Evolutionary conservation across 2,797 vertebrate species (phyloP).

Genomic region (Apogon talboti): DNA sequence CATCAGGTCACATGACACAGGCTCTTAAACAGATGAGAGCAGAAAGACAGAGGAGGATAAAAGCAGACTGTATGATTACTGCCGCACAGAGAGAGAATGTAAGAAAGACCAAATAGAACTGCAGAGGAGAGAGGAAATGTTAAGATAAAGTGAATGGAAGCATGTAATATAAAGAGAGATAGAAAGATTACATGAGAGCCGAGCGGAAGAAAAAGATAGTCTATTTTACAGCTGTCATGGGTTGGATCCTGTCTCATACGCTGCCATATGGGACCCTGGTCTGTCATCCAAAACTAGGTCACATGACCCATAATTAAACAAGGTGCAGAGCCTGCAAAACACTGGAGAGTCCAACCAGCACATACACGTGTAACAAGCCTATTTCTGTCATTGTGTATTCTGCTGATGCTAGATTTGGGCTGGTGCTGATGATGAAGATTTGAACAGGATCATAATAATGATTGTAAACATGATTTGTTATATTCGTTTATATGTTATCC

Average conservation of each 20-base stretch:
- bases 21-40: conserved; percentile 59
- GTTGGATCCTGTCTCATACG: conserved; percentile 54
- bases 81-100: conserved; percentile 22
- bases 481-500: no score
- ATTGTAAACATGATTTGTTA: no score
- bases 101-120: conserved; percentile 44
- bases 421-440: conserved; percentile 20
- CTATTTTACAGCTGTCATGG: conserved; percentile 72
- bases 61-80: conserved; percentile 52
- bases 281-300: conserved; percentile 72
- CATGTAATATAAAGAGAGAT: conserved; percentile 14
- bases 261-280: conserved; percentile 70
- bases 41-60: conserved; percentile 45
- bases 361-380: conserved; percentile 10
- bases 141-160: conserved; percentile 31
- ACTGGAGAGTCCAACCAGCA: conserved; percentile 20
- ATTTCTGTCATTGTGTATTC: neutral
- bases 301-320: conserved; percentile 72
- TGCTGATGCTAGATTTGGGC: conserved; percentile 12
- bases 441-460: no score
- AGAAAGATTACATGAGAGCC: conserved; percentile 1
- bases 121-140: conserved; percentile 26
- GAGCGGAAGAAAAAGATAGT: conserved; percentile 17
- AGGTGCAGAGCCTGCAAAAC: conserved; percentile 40
- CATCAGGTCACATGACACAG: conserved; percentile 69